Evolutionary conservation across 1,140 invertebrate genomes (phyloP).

Genomic region (Drosophila leontia): DNA sequence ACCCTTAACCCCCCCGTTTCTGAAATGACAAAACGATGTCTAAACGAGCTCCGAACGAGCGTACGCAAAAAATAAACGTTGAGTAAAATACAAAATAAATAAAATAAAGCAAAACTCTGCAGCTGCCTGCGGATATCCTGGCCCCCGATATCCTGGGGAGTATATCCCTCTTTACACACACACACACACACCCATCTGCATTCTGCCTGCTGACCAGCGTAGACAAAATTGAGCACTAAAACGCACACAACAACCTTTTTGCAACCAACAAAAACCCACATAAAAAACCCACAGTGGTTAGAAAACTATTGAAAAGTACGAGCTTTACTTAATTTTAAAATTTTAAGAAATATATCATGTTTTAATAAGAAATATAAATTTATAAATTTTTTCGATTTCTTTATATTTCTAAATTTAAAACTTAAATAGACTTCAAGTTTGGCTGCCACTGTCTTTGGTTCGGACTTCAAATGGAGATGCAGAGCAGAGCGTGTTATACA

Average conservation of each 20-base stretch:
- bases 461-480: conserved; percentile 21
- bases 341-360: not conserved
- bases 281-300: not conserved
- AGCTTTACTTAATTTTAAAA: not conserved
- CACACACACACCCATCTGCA: conserved; percentile 34
- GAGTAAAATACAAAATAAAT: conserved; percentile 46
- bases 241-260: conserved; percentile 44
- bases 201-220: conserved; percentile 43
- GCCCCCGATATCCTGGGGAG: not conserved
- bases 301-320: not conserved
- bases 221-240: conserved; percentile 60
- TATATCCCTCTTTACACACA: conserved; percentile 7
- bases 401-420: not conserved
- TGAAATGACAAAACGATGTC: conserved; percentile 79
- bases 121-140: conserved; percentile 29
- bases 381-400: no score
- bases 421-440: no score
- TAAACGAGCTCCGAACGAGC: conserved; percentile 76
- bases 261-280: not conserved
- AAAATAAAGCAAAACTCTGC: conserved; percentile 63
- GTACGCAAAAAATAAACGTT: conserved; percentile 51
- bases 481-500: conserved; percentile 41
- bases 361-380: not conserved
- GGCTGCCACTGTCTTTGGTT: conserved; percentile 1
- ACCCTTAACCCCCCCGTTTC: not conserved